Percentiles rank a stretch among this genome's conserved stretches.
Conservation (phyloP, 2,888 invertebrate genomes). For the Melieria omissa region DNA sequence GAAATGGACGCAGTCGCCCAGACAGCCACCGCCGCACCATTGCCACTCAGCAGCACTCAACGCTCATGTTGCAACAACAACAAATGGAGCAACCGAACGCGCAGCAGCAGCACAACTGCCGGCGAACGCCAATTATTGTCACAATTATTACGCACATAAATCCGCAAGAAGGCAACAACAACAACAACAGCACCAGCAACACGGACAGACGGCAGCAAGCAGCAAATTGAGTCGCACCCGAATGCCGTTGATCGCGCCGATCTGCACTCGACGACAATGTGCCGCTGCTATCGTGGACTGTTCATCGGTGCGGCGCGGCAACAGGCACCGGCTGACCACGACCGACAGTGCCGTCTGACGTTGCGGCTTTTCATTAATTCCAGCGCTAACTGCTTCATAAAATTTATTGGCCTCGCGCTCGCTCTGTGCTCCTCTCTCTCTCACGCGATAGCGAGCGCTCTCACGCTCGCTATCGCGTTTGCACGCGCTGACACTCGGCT, state of each 20-base stretch:
- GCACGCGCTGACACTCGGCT: not conserved
- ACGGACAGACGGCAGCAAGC: not conserved
- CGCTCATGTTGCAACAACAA: too few species aligned
- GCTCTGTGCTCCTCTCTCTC: not conserved
- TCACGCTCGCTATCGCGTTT: not conserved
- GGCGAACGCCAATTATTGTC: slow-evolving; percentile 49
- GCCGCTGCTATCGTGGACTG: not conserved
- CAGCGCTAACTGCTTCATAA: slow-evolving; percentile 57
- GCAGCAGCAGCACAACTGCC: slow-evolving; percentile 16
- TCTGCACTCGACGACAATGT: not conserved
- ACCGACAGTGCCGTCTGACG: not conserved
- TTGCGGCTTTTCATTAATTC: slow-evolving; percentile 54
- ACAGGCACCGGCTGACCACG: not conserved
- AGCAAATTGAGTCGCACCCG: slow-evolving; percentile 24
- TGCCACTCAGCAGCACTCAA: too few species aligned
- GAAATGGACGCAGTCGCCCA: too few species aligned
- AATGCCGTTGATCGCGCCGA: not conserved
- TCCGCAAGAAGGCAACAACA: slow-evolving; percentile 42
- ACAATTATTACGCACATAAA: slow-evolving; percentile 61
- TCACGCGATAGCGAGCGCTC: not conserved
- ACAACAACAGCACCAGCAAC: not conserved
- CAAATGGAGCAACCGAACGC: too few species aligned
- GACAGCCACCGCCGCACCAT: too few species aligned
- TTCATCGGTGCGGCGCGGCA: not conserved
- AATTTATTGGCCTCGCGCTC: slow-evolving; percentile 51